These are phyloP conservation scores for Phaethon lepturus DNA, from an alignment of 2,113 vertebrate genomes.

Conservation along the genomic window DNA sequence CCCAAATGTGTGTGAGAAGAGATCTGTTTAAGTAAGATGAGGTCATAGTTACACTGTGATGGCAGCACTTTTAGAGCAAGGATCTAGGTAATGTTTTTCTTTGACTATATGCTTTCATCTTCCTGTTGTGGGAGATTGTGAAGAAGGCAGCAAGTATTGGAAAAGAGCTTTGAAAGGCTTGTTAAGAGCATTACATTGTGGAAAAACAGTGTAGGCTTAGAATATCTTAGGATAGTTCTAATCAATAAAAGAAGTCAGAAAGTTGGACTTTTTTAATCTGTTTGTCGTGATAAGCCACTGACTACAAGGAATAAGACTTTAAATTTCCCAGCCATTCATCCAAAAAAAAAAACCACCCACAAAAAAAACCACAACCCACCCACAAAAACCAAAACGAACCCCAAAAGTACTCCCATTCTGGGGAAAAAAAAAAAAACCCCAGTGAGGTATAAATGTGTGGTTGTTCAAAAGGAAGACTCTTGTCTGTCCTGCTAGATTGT, in stretches of 20 bases:
- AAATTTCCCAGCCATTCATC: neutral
- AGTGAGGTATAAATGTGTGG: neutral
- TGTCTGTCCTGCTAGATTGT: neutral
- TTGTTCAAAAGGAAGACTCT: conserved; percentile 29
- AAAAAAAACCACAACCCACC: no score
- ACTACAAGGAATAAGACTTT: neutral
- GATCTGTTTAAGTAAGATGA: neutral
- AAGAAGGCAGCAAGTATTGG: neutral
- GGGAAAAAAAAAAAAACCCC: neutral
- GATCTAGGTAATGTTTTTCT: neutral
- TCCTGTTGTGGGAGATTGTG: neutral
- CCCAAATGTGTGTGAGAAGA: neutral
- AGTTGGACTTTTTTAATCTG: neutral
- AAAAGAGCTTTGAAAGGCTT: neutral
- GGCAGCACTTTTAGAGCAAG: neutral
- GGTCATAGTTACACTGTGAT: neutral
- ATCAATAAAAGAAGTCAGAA: neutral
- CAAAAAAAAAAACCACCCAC: neutral
- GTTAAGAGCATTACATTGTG: neutral
- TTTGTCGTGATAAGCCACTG: neutral
- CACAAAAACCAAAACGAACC: neutral
- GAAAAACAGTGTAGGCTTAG: neutral
- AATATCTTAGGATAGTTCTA: neutral
- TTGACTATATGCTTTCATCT: neutral
- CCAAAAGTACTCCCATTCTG: neutral